Percentiles rank a stretch among this genome's conserved stretches.
Evolutionary conservation across 2,797 vertebrate species (phyloP).

Genomic region (Antennarius maculatus): DNA sequence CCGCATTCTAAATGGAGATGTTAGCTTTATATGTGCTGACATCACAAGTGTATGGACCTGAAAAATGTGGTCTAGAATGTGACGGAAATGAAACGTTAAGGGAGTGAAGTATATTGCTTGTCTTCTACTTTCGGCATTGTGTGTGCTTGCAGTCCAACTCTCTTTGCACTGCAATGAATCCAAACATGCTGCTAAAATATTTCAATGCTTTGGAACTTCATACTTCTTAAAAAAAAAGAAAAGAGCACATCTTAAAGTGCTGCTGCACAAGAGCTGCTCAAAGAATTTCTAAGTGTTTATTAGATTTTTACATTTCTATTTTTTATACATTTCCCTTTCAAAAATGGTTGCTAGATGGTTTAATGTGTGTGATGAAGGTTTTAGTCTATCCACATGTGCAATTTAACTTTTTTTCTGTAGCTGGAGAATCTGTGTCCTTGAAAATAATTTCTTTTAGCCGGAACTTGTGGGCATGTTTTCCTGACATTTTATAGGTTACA

Average conservation of each 20-base stretch:
- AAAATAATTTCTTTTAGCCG: too few species aligned
- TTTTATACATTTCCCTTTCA: background rate
- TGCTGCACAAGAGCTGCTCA: background rate
- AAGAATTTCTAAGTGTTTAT: too few species aligned
- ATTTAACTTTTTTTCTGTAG: too few species aligned
- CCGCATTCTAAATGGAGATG: conserved; percentile 42
- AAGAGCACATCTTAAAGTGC: background rate
- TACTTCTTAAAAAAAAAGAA: background rate
- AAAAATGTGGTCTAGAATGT: conserved; percentile 35
- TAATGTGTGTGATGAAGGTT: too few species aligned
- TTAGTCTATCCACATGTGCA: too few species aligned
- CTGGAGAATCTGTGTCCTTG: too few species aligned
- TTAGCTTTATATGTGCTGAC: conserved; percentile 7
- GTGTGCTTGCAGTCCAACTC: background rate
- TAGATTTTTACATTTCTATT: background rate
- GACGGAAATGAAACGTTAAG: conserved; percentile 11
- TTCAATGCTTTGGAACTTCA: background rate
- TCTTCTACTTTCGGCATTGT: conserved; percentile 4
- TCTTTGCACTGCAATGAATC: conserved; percentile 16
- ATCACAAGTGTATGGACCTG: conserved; percentile 44
- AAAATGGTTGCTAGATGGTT: too few species aligned
- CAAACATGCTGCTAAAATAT: background rate
- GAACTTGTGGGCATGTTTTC: too few species aligned
- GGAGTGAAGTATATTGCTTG: conserved; percentile 2
- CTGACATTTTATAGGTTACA: too few species aligned